Evolutionary conservation across 2,888 invertebrate species (phyloP), one percentile per base, ranked within the genome.

Genomic region (Sesia bembeciformis): DNA sequence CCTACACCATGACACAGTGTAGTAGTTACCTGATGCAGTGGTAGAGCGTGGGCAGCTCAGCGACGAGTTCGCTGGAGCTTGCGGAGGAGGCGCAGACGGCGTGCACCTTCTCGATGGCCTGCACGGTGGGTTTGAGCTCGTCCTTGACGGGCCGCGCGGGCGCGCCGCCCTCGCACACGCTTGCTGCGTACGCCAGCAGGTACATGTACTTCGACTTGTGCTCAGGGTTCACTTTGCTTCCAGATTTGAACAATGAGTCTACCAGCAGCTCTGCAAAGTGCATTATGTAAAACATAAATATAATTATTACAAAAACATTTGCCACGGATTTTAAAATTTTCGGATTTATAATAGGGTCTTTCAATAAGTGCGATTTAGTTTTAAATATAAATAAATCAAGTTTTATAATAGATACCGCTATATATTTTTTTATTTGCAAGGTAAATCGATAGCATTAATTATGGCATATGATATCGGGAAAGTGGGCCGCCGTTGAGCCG

Each of bases 121-220:
- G 94, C 59, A 95, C 93, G 0, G 98, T 98, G 3, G 94, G 91
- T 77, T 98, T 98, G 49, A 98, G 82, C 76, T 98, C 98, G 61
- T 98, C 98, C 76, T 96, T 97, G 57, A 94, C 91, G 59, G 95
- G 96, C 65, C 94, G 95, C 51, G 91, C 92, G 56, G 91, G 92
- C 0, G 82, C 63, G 2, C 64, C 64, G 0, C 92, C 92, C 77
- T 99, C 99, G 63, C 94, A 95, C 0, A 99, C 98, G 77, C 97
- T 97, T 0, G 98, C 95, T 1, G 98, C 96, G 84, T 98, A 99
- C 1, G 98, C 98, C 67, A 99, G 83, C 56, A 99, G 89, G 79
- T 95, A 96, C 76, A 98, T 96, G 78, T 99, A 99, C 79, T 99
- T 99, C 4, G 97, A 94, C 84, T 98, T 98, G 79, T 98, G 98